These are phyloP conservation scores for Cydia amplana DNA, from an alignment of 1,140 invertebrate species.

Conservation along the genomic window DNA sequence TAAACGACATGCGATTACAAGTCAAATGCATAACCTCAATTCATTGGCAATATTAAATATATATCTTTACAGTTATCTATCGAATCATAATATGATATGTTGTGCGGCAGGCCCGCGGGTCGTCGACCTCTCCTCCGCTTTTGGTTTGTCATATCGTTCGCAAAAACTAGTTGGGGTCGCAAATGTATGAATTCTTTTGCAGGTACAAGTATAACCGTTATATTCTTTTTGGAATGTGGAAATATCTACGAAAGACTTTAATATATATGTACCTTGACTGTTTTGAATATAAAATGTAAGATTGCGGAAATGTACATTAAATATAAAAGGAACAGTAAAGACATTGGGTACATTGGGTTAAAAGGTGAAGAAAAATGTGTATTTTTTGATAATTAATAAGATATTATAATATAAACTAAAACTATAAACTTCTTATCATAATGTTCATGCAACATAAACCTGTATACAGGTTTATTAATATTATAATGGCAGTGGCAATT, in stretches of 20 bases:
- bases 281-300: background rate
- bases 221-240: conserved; percentile 1
- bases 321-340: no score
- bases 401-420: no score
- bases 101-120: conserved; percentile 64
- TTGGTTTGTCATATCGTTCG: conserved; percentile 51
- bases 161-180: conserved; percentile 23
- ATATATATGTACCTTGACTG: background rate
- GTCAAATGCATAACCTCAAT: conserved; percentile 68
- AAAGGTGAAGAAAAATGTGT: no score
- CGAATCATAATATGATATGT: conserved; percentile 63
- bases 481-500: no score
- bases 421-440: no score
- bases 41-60: conserved; percentile 64
- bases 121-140: conserved; percentile 57
- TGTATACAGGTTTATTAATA: no score
- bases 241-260: background rate
- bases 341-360: no score
- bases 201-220: conserved; percentile 22
- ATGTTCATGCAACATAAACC: no score
- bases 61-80: conserved; percentile 72
- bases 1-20: conserved; percentile 47
- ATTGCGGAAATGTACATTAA: no score
- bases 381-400: no score
- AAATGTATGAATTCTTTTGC: conserved; percentile 21